Base-by-base conservation (phyloP, 2,797 vertebrate genomes). In the Alfaro cultratus region DNA sequence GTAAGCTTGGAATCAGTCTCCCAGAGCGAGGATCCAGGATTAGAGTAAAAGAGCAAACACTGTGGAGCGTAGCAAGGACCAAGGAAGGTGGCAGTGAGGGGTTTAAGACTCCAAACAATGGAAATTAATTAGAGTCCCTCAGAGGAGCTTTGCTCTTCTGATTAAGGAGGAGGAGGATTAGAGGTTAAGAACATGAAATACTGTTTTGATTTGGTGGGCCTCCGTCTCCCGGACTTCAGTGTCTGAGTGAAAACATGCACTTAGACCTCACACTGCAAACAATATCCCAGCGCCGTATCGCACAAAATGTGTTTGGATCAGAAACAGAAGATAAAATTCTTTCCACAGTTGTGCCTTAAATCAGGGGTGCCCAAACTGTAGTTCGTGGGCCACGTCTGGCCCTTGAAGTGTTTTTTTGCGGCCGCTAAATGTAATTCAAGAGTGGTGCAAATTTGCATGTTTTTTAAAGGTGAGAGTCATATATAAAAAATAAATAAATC, bases 101-200 rank as follows among this genome's bases (percentile, higher is more conserved):
- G 39, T 43, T 75, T 86, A 87, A 92, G 89, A 86, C 87, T 76
- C 84, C 86, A 90, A 88, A 95, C 92, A 95, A 94, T 90, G 62
- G 88, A 87, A 92, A 93, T 93, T 90, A 93, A 95, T 94, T 91
- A 93, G 78, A 91, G 41, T 88, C 85, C 83, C 87, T 90, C 77
- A 43, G 82, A 75, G 75, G 85, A 80, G 82, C 77, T 76, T 77
- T 86, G 88, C 88, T 86, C 86, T 89, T 31, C 83, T 87, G 92
- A 92, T 90, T 85, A 84, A 88, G 84, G 83, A 81, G 75, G 80
- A 70, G 80, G 71, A 79, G 90, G 91, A 93, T 92, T 92, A 90
- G 74, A 82, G 84, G 85, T 89, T 89, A 81, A 92, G 83, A 78
- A 23, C 34, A 78, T 83, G 82, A 88, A 90, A 85, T 73, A 85